Evolutionary conservation across 2,113 vertebrate species (phyloP).

Genomic region (Ornithorhynchus anatinus): DNA sequence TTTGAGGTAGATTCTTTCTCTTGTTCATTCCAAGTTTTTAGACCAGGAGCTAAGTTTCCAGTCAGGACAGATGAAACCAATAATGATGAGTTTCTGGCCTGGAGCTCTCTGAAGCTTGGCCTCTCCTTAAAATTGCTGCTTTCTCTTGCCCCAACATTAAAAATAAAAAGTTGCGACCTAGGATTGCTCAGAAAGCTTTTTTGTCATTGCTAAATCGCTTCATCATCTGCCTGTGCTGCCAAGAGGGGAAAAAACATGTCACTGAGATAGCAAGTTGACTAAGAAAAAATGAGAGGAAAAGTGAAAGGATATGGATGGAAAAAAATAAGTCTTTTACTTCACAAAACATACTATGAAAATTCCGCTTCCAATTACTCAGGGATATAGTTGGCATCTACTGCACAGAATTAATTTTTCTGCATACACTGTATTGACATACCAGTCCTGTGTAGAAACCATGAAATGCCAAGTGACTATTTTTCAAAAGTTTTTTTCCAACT

Average conservation of each 20-base stretch:
- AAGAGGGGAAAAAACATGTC: constrained; percentile 25
- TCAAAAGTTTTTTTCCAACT: no score
- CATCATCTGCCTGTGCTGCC: constrained; percentile 7
- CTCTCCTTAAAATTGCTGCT: no score
- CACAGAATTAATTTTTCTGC: neutral
- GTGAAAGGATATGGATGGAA: neutral
- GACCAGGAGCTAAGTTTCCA: no score
- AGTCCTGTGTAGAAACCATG: neutral
- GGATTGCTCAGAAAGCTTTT: constrained; percentile 6
- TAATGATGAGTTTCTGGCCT: no score
- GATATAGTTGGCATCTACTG: neutral
- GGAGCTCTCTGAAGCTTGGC: no score
- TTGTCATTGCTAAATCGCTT: constrained; percentile 3
- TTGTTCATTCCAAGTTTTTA: no score
- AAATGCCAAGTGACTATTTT: neutral
- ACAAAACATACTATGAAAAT: neutral
- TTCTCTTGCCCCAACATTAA: no score
- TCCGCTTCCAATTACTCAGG: accelerated
- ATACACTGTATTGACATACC: neutral
- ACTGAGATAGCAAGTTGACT: constrained; percentile 9
- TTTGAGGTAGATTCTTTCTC: no score
- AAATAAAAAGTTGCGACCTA: no score
- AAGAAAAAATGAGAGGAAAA: neutral
- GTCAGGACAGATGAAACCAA: no score
- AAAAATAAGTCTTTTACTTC: constrained; percentile 7